phyloP scores from a whole-genome alignment of 2,797 vertebrate species.

The Anabacerthia variegaticeps region DNA sequence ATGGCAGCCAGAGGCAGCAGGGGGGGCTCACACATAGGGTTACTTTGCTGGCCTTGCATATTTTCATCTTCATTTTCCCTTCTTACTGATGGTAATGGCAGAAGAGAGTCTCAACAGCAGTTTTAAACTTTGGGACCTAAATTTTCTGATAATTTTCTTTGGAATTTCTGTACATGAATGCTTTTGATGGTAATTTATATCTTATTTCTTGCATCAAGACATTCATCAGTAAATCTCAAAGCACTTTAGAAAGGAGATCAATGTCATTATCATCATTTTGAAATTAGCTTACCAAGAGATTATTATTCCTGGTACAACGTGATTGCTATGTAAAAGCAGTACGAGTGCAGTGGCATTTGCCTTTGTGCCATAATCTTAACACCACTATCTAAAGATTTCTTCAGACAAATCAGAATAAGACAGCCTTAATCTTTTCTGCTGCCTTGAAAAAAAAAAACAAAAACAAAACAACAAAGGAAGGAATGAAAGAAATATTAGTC shows the following conservation, averaged over 20 bases:
- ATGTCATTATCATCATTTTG: slow-evolving; percentile 64
- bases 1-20: slow-evolving; percentile 44
- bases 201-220: slow-evolving; percentile 53
- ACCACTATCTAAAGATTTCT: background rate
- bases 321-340: slow-evolving; percentile 56
- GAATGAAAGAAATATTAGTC: background rate
- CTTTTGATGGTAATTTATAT: slow-evolving; percentile 65
- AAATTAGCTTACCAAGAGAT: slow-evolving; percentile 65
- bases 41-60: background rate
- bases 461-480: background rate
- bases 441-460: background rate
- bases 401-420: background rate
- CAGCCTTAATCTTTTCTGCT: background rate
- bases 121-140: slow-evolving; percentile 30
- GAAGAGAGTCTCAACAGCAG: slow-evolving; percentile 7
- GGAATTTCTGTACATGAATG: slow-evolving; percentile 54
- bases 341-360: slow-evolving; percentile 14
- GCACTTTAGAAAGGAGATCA: slow-evolving; percentile 62
- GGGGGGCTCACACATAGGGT: slow-evolving; percentile 62
- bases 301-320: slow-evolving; percentile 58
- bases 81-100: slow-evolving; percentile 2
- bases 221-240: slow-evolving; percentile 61
- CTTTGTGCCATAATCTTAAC: slow-evolving; percentile 34
- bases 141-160: slow-evolving; percentile 41
- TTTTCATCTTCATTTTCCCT: background rate